These are phyloP conservation scores for Okamejei kenojei DNA, from an alignment of 2,797 vertebrate species.

Conservation along the genomic window DNA sequence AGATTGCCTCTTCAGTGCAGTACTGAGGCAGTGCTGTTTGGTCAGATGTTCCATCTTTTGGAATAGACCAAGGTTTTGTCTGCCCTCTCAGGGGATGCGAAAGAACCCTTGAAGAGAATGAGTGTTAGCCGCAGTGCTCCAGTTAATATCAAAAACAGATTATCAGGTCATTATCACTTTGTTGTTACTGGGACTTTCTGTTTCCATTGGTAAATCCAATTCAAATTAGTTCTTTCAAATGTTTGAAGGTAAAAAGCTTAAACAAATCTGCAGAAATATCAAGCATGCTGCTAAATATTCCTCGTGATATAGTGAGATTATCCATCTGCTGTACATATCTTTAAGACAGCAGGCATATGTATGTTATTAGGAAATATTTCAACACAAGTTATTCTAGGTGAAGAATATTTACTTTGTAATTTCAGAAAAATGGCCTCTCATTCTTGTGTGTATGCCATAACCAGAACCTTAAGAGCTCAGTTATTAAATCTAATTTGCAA, in stretches of 20 bases:
- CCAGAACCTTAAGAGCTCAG: background rate
- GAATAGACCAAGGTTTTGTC: too few species aligned
- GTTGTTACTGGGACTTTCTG: too few species aligned
- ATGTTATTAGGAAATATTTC: constrained; percentile 8
- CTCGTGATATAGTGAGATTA: background rate
- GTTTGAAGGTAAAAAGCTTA: background rate
- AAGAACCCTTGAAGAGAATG: too few species aligned
- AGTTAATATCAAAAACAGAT: too few species aligned
- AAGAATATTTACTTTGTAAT: constrained; percentile 32
- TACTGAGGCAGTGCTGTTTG: too few species aligned
- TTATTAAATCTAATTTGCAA: constrained; percentile 24
- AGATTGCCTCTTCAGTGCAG: too few species aligned
- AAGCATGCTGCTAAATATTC: background rate
- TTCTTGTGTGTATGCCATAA: constrained; percentile 5
- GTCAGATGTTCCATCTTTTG: too few species aligned
- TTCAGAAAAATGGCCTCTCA: background rate
- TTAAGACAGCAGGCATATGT: constrained; percentile 8
- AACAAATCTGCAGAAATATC: background rate
- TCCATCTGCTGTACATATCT: background rate
- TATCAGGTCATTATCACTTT: too few species aligned
- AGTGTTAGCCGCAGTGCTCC: too few species aligned
- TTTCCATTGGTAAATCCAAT: background rate
- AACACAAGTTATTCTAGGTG: background rate
- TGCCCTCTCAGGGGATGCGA: too few species aligned
- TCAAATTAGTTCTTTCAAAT: background rate